Evolutionary conservation across 2,797 vertebrate species (phyloP), one percentile per base, ranked within the genome.

Genomic region (Loriculus beryllinus): DNA sequence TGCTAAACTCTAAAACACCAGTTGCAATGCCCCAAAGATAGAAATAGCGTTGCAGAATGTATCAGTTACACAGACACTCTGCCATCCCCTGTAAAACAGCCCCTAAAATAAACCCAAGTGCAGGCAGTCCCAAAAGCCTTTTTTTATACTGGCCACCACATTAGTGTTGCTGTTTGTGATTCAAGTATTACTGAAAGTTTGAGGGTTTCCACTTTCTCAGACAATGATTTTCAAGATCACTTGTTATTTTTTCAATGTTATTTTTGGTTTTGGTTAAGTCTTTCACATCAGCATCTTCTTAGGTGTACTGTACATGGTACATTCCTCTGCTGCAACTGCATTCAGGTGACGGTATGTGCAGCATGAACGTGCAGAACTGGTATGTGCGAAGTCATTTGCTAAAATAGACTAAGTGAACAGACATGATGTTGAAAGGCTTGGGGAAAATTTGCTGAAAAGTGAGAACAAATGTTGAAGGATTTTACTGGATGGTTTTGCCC

Each of bases 21-120:
- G 42, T 40, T 68, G 49, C 57, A 72, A 12, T 37, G 43, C 91
- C 69, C 56, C 82, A 42, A 88, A 90, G 76, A 92, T 81, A 89
- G 76, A 94, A 88, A 75, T 23, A 33, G 87, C 88, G 82, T 49
- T 92, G 67, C 70, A 82, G 82, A 88, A 92, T 37, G 40, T 79
- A 92, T 83, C 91, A 64, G 80, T 88, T 90, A 86, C 63, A 67
- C 51, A 79, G 43, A 82, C 59, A 67, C 59, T 65, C 78, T 88
- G 59, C 51, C 59, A 90, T 25, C 20, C 86, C 62, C 67, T n/a
- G 18, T 29, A 79, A 79, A 90, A 88, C 56, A 74, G 77, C 23
- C 42, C 40, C 77, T 82, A 92, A 97, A 95, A 95, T 91, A 83
- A 40, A 88, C 45, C 25, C 0, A 0, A 37, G 69, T n/a, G 71